These are phyloP conservation scores for Notechis scutatus DNA, from an alignment of 2,113 vertebrate genomes.

Conservation along the genomic window DNA sequence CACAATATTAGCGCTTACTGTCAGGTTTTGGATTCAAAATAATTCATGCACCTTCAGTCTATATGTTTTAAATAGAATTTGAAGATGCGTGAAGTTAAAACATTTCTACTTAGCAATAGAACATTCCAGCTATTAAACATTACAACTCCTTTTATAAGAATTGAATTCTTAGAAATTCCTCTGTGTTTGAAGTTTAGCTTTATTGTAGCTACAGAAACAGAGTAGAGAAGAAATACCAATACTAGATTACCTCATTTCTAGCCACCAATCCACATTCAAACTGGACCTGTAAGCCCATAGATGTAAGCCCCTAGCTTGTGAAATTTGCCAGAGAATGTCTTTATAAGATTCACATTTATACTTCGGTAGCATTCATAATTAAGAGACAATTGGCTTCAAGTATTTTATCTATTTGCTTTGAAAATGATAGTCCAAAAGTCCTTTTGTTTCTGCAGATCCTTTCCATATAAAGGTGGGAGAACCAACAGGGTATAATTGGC, in stretches of 20 bases:
- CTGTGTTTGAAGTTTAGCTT: constrained; percentile 2
- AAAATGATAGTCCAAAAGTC: background rate
- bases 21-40: background rate
- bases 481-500: background rate
- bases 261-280: background rate
- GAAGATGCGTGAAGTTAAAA: background rate
- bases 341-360: background rate
- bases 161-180: background rate
- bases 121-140: constrained; percentile 46
- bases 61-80: background rate
- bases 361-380: background rate
- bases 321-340: background rate
- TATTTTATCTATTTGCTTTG: background rate
- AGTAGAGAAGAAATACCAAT: background rate
- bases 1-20: background rate
- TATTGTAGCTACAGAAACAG: background rate
- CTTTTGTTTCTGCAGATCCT: background rate
- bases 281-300: background rate
- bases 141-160: background rate
- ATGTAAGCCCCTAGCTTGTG: background rate
- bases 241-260: background rate
- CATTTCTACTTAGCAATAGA: background rate
- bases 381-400: background rate
- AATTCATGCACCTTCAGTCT: background rate
- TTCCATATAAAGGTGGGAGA: background rate